Conservation (phyloP, 2,797 vertebrate species). For the Echiichthys vipera region DNA sequence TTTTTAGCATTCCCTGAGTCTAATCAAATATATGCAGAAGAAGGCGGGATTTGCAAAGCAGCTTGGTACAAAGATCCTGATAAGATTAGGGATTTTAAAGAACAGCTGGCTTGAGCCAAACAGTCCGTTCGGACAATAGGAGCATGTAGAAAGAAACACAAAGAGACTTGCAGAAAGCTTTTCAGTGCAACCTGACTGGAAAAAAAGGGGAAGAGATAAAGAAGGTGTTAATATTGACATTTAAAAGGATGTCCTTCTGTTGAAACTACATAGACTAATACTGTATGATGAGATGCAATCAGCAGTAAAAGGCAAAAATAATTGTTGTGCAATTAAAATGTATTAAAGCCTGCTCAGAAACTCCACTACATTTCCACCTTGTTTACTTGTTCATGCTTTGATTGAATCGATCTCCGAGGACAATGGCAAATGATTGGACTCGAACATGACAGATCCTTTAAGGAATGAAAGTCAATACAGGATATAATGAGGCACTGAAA, state of each 20-base stretch:
- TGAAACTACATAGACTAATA: slow-evolving; percentile 14
- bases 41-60: slow-evolving; percentile 70
- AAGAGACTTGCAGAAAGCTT: slow-evolving; percentile 16
- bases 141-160: slow-evolving; percentile 30
- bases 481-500: slow-evolving; percentile 54
- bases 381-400: slow-evolving; percentile 39
- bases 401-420: slow-evolving; percentile 44
- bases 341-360: slow-evolving; percentile 18
- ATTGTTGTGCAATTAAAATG: slow-evolving; percentile 16
- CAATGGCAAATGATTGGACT: slow-evolving; percentile 44
- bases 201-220: slow-evolving; percentile 5
- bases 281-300: slow-evolving; percentile 38
- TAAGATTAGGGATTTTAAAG: slow-evolving; percentile 70
- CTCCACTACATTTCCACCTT: background rate
- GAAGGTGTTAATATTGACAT: slow-evolving; percentile 35
- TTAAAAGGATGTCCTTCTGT: slow-evolving; percentile 18
- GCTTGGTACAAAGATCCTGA: slow-evolving; percentile 68
- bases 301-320: slow-evolving; percentile 21
- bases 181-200: slow-evolving; percentile 7
- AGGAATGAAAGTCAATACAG: slow-evolving; percentile 47
- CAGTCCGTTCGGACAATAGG: slow-evolving; percentile 25
- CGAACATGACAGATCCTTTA: slow-evolving; percentile 39
- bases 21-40: slow-evolving; percentile 71
- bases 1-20: slow-evolving; percentile 68
- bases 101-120: slow-evolving; percentile 50